phyloP scores from a whole-genome alignment of 2,113 vertebrate species.

The Callithrix jacchus region DNA sequence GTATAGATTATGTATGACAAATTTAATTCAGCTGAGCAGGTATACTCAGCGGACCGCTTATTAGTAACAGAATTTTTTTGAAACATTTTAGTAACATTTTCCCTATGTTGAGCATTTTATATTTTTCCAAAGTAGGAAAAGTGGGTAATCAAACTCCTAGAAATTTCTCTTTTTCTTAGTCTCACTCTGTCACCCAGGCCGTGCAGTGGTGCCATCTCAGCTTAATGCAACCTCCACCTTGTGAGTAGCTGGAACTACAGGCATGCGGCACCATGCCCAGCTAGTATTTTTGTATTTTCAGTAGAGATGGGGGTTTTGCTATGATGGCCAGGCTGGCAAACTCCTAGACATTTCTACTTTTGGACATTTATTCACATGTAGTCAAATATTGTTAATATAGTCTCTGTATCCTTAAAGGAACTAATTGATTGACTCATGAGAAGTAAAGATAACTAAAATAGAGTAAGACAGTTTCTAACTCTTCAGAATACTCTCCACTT shows the following conservation, averaged over 20 bases:
- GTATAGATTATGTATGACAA: neutral
- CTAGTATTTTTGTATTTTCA: too few relatives aligned
- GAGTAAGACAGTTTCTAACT: neutral
- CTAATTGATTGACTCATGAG: neutral
- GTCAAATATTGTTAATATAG: neutral
- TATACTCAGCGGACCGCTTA: neutral
- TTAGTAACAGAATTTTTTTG: neutral
- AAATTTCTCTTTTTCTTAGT: too few relatives aligned
- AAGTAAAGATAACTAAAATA: neutral
- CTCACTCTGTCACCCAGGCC: too few relatives aligned
- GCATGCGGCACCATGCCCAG: too few relatives aligned
- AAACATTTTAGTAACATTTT: neutral
- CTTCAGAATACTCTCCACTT: neutral
- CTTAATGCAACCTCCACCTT: too few relatives aligned
- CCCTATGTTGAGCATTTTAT: neutral
- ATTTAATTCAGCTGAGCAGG: neutral
- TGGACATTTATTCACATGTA: neutral
- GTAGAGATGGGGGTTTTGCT: too few relatives aligned
- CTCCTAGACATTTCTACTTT: neutral
- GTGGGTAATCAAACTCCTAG: neutral
- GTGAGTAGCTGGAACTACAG: too few relatives aligned
- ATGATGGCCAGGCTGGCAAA: neutral
- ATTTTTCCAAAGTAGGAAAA: conserved; percentile 6
- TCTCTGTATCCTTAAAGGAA: neutral
- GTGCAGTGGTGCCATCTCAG: too few relatives aligned